Conservation (phyloP, 2,797 vertebrate species). For the Hafferia zeledoni region DNA sequence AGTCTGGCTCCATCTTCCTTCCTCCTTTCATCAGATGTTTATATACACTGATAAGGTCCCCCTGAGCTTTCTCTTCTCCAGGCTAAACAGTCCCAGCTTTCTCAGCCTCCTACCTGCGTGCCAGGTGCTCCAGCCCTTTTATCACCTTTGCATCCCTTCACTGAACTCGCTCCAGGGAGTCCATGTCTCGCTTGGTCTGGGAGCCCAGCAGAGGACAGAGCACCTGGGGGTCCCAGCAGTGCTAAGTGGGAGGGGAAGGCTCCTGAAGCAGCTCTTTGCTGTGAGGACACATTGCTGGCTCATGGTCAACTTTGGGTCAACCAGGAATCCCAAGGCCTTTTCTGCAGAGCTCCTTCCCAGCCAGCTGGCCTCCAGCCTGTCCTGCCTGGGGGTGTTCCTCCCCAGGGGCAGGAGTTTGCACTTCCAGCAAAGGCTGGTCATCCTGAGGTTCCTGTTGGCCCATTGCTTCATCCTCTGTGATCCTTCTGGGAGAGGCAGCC, state of each 20-base stretch:
- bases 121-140: not conserved
- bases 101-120: fast-evolving
- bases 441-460: not conserved
- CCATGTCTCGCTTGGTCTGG: not conserved
- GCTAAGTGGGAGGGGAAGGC: not conserved
- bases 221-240: not conserved
- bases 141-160: not conserved
- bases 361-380: not conserved
- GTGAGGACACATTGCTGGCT: not conserved
- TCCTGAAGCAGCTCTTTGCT: not conserved
- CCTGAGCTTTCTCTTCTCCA: not conserved
- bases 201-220: not conserved
- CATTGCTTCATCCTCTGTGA: fast-evolving
- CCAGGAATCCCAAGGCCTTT: not conserved
- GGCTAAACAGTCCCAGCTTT: not conserved
- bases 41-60: not conserved
- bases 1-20: not conserved
- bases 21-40: not conserved
- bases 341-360: not conserved
- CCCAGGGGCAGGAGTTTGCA: not conserved
- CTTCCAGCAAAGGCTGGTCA: not conserved
- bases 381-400: not conserved
- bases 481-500: not conserved
- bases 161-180: not conserved
- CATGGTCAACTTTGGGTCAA: not conserved